phyloP scores from a whole-genome alignment of 2,113 vertebrate genomes.

The Microtus richardsoni region DNA sequence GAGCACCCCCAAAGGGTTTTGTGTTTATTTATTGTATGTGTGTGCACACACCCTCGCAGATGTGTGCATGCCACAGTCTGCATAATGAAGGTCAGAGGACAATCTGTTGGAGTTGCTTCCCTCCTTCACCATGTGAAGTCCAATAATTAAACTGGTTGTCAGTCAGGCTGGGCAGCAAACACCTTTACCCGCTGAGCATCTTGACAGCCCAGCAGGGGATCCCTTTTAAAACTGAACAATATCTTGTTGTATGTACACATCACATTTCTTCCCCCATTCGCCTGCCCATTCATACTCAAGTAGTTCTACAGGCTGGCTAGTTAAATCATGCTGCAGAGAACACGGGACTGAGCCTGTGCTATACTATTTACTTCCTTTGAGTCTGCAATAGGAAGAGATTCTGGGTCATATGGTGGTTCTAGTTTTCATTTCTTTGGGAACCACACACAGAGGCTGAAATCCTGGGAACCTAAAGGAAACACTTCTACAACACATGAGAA shows the following conservation, averaged over 20 bases:
- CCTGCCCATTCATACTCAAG: not conserved
- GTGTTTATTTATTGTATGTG: not conserved
- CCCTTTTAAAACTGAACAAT: not conserved
- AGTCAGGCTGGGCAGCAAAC: not conserved
- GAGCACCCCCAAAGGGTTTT: no score
- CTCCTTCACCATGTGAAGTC: not conserved
- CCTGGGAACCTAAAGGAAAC: constrained; percentile 4
- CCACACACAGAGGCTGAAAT: not conserved
- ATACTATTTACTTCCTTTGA: not conserved
- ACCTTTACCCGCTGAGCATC: not conserved
- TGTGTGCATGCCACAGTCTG: not conserved
- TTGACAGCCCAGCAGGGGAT: no score
- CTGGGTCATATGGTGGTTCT: not conserved
- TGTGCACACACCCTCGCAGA: no score
- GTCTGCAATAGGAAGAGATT: not conserved
- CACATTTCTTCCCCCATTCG: not conserved
- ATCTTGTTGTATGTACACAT: not conserved
- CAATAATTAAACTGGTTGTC: not conserved
- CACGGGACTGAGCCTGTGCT: not conserved
- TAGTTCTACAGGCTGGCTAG: not conserved
- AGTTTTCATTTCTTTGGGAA: not conserved
- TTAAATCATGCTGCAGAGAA: not conserved
- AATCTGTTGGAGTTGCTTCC: not conserved
- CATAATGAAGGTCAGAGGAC: not conserved
- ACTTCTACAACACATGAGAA: constrained; percentile 29